Evolutionary conservation across 2,888 invertebrate species (phyloP).

Genomic region (Temnothorax rugatulus): DNA sequence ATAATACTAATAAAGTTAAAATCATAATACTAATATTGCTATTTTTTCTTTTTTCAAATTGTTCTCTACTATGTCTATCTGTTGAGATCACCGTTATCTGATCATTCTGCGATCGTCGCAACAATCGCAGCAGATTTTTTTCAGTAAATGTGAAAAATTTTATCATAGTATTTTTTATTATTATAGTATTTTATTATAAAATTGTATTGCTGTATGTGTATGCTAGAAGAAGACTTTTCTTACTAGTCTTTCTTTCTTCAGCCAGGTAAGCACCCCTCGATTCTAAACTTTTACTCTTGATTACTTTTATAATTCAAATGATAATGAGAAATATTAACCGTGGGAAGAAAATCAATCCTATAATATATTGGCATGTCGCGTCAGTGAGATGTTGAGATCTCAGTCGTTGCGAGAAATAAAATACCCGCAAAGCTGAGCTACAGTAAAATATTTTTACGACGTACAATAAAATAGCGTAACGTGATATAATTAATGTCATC

Average conservation of each 20-base stretch:
- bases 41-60: no score
- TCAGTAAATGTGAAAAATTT: no score
- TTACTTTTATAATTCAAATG: background rate
- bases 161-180: no score
- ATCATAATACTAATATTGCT: background rate
- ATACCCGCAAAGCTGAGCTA: background rate
- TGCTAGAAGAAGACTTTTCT: background rate
- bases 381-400: background rate
- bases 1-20: background rate
- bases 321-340: background rate
- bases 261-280: background rate
- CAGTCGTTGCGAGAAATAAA: background rate
- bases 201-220: no score
- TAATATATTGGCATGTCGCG: background rate
- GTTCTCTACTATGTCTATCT: no score
- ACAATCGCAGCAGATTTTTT: no score
- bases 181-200: no score
- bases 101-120: no score
- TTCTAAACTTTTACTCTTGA: background rate
- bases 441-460: background rate
- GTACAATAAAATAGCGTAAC: background rate
- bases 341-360: background rate
- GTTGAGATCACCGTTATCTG: no score
- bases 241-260: background rate
- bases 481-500: background rate